These are phyloP conservation scores for Chrysina gloriosa DNA, from an alignment of 2,888 invertebrate genomes.

Conservation along the genomic window DNA sequence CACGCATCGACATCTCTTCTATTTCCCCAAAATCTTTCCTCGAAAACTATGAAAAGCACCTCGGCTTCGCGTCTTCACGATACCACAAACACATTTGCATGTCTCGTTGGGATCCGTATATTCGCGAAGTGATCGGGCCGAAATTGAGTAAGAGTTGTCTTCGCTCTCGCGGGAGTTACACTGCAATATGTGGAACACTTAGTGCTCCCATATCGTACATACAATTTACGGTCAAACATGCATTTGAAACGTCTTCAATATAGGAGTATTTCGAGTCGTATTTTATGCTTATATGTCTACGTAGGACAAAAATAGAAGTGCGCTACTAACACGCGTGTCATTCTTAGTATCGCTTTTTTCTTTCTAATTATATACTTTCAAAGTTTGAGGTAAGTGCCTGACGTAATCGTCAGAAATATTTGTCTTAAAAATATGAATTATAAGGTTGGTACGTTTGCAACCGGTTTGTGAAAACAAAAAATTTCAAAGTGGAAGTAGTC, in stretches of 20 bases:
- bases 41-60: background rate
- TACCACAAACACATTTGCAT: background rate
- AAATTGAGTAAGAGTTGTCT: slow-evolving; percentile 21
- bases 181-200: slow-evolving; percentile 6
- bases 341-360: background rate
- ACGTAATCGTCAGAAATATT: slow-evolving; percentile 4
- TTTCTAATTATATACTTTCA: background rate
- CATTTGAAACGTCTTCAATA: slow-evolving; percentile 28
- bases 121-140: background rate
- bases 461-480: background rate
- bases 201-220: slow-evolving; percentile 18
- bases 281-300: background rate
- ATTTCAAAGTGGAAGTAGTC: too few relatives aligned
- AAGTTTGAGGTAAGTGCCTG: background rate
- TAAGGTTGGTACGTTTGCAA: background rate
- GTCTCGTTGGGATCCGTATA: background rate
- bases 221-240: slow-evolving; percentile 19
- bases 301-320: background rate
- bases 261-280: too few relatives aligned
- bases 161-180: background rate
- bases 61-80: background rate
- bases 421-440: background rate
- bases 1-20: too few relatives aligned
- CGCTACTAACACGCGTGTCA: background rate
- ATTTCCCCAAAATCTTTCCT: too few relatives aligned